Base-by-base conservation (phyloP, 2,888 invertebrate genomes). In the Lasioglossum pauxillum region DNA sequence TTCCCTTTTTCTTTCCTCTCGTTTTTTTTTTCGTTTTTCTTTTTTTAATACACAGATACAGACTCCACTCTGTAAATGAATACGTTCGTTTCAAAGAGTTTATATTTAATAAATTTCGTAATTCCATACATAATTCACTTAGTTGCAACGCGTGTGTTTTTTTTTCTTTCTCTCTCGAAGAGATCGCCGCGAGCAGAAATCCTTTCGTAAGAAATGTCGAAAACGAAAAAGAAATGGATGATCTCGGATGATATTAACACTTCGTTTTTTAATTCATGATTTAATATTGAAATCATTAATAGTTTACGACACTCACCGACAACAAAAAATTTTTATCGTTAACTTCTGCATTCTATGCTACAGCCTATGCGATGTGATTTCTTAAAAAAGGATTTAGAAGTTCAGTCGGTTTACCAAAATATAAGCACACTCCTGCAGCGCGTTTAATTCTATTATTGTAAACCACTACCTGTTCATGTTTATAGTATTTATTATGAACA, bases 401-500 rank as follows among this genome's bases (percentile, higher is more conserved):
- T 80, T 80, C 79, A 75, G 41, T 78, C 88, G 82, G 87, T 88
- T 89, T 89, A 91, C 84, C 88, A 89, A 84, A 75, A 89, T 89
- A 93, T 88, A 93, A 93, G 90, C 90, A 92, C 91, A 91, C 88
- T 92, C 90, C 89, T 92, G 89, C 90, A 90, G 89, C 88, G 89
- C 89, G 91, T 71, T 71, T 81, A 90, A 90, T 83, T 91, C 90
- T 92, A 93, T 90, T 90, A 91, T 86, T 89, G 89, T 90, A 89
- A 88, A 93, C 90, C 90, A 92, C 93, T 91, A 92, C 89, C 83
- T 88, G 86, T 92, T 90, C 86, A 89, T 92, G 89, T 92, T 90
- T 88, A 93, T 90, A 92, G 80, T 90, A 89, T 92, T 92, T 92
- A 92, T 92, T 89, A 90, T 91, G 89, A 93, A 93, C 89, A 92